phyloP scores from a whole-genome alignment of 1,140 invertebrate species.

The Eurytemora carolleeae region DNA sequence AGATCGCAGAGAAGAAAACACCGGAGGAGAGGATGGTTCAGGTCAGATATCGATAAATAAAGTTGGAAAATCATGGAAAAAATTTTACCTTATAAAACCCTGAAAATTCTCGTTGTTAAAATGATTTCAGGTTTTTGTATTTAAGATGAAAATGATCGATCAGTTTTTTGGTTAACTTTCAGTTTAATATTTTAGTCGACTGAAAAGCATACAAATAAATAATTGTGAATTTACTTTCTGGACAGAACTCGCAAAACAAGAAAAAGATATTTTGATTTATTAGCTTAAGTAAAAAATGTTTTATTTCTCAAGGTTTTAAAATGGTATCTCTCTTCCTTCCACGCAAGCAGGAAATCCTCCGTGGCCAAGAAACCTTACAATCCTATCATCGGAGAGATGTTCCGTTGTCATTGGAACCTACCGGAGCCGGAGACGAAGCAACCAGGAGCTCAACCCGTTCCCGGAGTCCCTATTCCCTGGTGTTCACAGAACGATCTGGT shows the following conservation, averaged over 20 bases:
- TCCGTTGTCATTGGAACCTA: conserved; percentile 32
- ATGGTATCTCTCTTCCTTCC: conserved; percentile 93
- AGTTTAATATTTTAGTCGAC: no score
- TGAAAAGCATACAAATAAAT: no score
- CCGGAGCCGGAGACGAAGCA: conserved; percentile 8
- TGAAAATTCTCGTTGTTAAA: neutral
- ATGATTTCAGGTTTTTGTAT: neutral
- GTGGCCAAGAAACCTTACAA: conserved; percentile 96
- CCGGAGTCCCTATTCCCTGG: conserved; percentile 61
- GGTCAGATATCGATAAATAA: conserved; percentile 36
- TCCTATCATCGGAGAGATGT: conserved; percentile 83
- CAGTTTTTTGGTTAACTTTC: no score
- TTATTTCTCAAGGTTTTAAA: conserved; percentile 22
- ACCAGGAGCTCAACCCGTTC: conserved; percentile 27
- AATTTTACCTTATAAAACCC: neutral
- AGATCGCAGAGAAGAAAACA: conserved; percentile 57
- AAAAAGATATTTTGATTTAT: no score
- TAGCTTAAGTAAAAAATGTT: no score
- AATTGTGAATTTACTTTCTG: no score
- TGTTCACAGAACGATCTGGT: conserved; percentile 52
- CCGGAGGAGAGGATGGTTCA: conserved; percentile 78
- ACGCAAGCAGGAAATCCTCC: conserved; percentile 78
- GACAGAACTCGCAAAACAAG: no score
- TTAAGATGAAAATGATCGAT: neutral
- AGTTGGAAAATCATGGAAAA: neutral